Conservation (phyloP, 2,888 invertebrate genomes). For the Malthinus seriepunctatus region DNA sequence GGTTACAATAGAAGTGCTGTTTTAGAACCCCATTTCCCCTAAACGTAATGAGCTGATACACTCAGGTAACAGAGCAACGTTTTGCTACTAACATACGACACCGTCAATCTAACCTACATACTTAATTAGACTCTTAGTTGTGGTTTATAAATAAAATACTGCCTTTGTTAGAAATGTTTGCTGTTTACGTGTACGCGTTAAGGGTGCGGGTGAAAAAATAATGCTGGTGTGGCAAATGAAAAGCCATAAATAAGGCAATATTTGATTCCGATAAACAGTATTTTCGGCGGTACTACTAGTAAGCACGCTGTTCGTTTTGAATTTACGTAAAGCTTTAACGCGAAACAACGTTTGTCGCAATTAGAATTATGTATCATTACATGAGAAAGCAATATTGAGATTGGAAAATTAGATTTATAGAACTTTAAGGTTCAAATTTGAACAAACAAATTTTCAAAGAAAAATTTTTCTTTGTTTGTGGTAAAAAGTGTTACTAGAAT, state of each 20-base stretch:
- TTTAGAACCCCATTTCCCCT: constrained; percentile 9
- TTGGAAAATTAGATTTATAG: constrained; percentile 3
- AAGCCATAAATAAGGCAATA: no score
- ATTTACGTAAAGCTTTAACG: constrained; percentile 2
- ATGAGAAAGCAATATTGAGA: constrained; percentile 9
- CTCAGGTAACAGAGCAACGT: constrained; percentile 23
- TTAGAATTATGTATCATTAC: constrained; percentile 6
- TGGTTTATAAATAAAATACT: constrained; percentile 1
- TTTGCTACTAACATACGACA: constrained; percentile 22
- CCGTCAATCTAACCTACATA: constrained; percentile 23
- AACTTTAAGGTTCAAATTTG: not conserved
- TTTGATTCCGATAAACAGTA: no score
- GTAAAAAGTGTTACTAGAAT: no score
- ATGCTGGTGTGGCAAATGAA: no score
- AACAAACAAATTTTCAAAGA: no score
- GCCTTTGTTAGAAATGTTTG: no score
- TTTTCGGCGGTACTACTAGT: no score
- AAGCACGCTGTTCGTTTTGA: no score
- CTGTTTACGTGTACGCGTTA: no score
- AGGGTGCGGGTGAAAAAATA: no score
- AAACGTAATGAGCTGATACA: constrained; percentile 19
- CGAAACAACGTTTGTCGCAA: not conserved
- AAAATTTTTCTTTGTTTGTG: no score
- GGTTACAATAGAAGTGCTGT: constrained; percentile 8
- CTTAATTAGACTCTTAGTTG: constrained; percentile 27